Evolutionary conservation across 1,140 invertebrate genomes (phyloP), one percentile per base, ranked within the genome.

Genomic region (Calycopis cecrops): DNA sequence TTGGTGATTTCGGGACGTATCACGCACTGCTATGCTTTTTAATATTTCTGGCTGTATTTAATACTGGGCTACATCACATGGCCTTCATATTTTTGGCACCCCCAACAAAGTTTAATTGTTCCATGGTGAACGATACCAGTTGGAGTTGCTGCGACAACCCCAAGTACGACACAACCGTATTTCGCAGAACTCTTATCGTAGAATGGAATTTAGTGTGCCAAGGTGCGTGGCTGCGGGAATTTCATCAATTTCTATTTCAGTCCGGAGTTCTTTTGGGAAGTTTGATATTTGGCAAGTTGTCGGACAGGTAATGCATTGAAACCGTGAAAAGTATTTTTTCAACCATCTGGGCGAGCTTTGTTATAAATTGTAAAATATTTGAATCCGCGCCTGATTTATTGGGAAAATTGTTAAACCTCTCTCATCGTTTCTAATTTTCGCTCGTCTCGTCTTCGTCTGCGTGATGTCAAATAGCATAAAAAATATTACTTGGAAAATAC

Each of bases 201-300:
- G 90, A 94, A 89, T 95, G 93, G 92, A 81, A 94, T 76, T 86
- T 95, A 28, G 91, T 94, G 6, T 95, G 94, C 52, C 85, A 90
- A 3, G 83, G 80, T 35, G 70, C 76, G 10, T 91, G 91, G 71
- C 72, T 94, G 17, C 89, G 90, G 4, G 93, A 92, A 79, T 72
- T 95, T 4, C 91, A 90, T 0, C 93, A 95, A 74, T 80, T 75
- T 17, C 40, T 87, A 10, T 85, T 86, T 63, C 85, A 87, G 65
- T 74, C 87, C 48, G 87, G 85, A 28, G 78, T 81, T 38, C 59
- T 88, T 16, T 53, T 69, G 11, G 85, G 85, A 50, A 87, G 87
- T 64, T 59, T 87, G 11, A 35, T 78, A 7, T 87, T 87, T 67
- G 87, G 85, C 34, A 71, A 81, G 16, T 69, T 79, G 34, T 87